Evolutionary conservation across 2,888 invertebrate genomes (phyloP).

Genomic region (Drosophila aldrichi): DNA sequence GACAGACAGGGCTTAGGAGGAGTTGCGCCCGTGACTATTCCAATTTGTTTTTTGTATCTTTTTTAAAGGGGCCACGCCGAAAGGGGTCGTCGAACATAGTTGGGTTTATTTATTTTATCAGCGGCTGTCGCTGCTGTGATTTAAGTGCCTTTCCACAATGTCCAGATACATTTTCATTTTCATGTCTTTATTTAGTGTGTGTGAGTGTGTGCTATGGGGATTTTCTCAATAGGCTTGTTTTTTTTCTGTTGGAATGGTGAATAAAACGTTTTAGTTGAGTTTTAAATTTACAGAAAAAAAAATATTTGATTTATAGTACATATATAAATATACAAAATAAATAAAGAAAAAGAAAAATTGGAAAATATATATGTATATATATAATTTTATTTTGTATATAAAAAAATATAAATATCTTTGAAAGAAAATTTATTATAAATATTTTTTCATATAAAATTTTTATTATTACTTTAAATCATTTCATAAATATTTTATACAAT

Average conservation of each 20-base stretch:
- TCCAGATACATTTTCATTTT: slow-evolving; percentile 63
- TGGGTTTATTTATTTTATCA: slow-evolving; percentile 48
- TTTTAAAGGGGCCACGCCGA: slow-evolving; percentile 24
- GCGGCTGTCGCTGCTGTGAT: slow-evolving; percentile 63
- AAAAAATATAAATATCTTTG: too few relatives aligned
- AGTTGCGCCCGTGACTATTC: slow-evolving; percentile 35
- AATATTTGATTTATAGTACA: background rate
- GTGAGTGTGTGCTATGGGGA: slow-evolving; percentile 14
- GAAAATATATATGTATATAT: too few relatives aligned
- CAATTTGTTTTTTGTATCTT: slow-evolving; percentile 36
- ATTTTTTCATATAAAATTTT: too few relatives aligned
- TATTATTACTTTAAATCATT: too few relatives aligned
- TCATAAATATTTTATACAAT: too few relatives aligned
- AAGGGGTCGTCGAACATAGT: slow-evolving; percentile 27
- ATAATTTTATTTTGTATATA: too few relatives aligned
- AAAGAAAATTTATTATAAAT: too few relatives aligned
- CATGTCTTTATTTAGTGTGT: slow-evolving; percentile 66
- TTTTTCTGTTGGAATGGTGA: slow-evolving; percentile 6
- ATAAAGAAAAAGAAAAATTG: background rate
- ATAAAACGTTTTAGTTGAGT: background rate
- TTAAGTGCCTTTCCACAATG: slow-evolving; percentile 66
- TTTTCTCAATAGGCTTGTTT: slow-evolving; percentile 19
- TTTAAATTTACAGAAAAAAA: background rate
- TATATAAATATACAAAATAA: background rate
- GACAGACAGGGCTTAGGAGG: slow-evolving; percentile 10